Conservation (phyloP, 2,113 vertebrate species). For the Hipposideros armiger region DNA sequence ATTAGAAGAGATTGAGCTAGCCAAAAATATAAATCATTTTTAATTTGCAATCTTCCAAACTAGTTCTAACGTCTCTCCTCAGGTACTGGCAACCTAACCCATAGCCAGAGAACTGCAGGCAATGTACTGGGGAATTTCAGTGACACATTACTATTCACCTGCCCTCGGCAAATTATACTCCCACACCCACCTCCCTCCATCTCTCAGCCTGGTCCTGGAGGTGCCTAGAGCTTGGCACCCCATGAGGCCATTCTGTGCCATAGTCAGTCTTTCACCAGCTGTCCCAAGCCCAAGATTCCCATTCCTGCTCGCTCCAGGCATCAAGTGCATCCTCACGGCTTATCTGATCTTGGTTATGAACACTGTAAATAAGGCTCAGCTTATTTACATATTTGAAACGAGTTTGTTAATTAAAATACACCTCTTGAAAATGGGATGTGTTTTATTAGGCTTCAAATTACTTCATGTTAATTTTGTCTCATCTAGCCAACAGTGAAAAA, state of each 20-base stretch:
- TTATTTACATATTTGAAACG: background rate
- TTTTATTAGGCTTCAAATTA: constrained; percentile 7
- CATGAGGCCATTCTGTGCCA: background rate
- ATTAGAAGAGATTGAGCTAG: background rate
- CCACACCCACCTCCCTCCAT: constrained; percentile 16
- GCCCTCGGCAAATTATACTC: constrained; percentile 15
- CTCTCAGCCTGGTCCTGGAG: background rate
- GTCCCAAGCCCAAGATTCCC: background rate
- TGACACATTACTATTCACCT: constrained; percentile 56
- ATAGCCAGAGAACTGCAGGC: background rate
- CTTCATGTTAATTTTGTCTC: background rate
- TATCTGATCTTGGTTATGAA: background rate
- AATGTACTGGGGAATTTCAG: constrained; percentile 66
- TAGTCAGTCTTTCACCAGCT: background rate
- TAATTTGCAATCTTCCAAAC: constrained; percentile 49
- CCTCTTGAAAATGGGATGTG: background rate
- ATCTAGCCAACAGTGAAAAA: constrained; percentile 21
- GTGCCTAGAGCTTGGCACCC: background rate
- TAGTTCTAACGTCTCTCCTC: constrained; percentile 35
- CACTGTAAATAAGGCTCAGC: background rate
- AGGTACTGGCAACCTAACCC: background rate
- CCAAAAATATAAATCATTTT: constrained; percentile 27
- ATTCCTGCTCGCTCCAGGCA: background rate
- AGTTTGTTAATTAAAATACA: background rate
- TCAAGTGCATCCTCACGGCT: background rate